Base-by-base conservation (phyloP, 2,797 vertebrate genomes). In the Crocidura indochinensis region DNA sequence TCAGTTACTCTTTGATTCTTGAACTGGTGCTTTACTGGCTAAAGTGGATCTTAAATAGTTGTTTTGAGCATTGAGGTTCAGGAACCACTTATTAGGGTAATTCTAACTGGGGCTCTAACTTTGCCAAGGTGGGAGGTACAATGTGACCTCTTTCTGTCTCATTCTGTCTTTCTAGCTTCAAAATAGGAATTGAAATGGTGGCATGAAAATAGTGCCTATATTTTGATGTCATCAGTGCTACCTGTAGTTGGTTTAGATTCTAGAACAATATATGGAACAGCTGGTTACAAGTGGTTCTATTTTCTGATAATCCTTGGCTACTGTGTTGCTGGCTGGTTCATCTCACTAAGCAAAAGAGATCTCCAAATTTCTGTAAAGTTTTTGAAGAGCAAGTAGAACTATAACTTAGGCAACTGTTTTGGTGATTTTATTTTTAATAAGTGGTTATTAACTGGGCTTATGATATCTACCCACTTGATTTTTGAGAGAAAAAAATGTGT, bases 261-360 rank as follows among this genome's bases (percentile, higher is more conserved):
- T n/a, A n/a, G 90, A 74, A 62, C 82, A 88, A 64, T 89, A 60
- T 92, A 87, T 84, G 38, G 38, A 86, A 95, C 82, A 77, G 75
- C 38, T 91, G 78, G 47, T 94, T 91, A 91, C 91, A 94, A 93
- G 91, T 95, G 94, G 83, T 96, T 93, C 53, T 94, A 68, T 27
- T 76, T 81, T 83, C 29, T 65, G 49, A 65, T 81, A 78, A 12
- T 73, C 29, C 46, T 81, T 82, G 22, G n/a, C 71, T 76, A 46
- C 72, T 62, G 0, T 10, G 38, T 88, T 65, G 31, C 65, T 60
- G 69, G 31, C 65, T 60, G 69, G 31, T 65, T 77, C 74, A 19
- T 87, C n/a, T 51, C 31, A 10, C 47, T 53, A 31, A 83, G 83
- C 38, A 64, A 68, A 90, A 68, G 74, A 38, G 60, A 47, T 8